Evolutionary conservation across 1,140 invertebrate genomes (phyloP).

Genomic region (Cardiocondyla obscurior): DNA sequence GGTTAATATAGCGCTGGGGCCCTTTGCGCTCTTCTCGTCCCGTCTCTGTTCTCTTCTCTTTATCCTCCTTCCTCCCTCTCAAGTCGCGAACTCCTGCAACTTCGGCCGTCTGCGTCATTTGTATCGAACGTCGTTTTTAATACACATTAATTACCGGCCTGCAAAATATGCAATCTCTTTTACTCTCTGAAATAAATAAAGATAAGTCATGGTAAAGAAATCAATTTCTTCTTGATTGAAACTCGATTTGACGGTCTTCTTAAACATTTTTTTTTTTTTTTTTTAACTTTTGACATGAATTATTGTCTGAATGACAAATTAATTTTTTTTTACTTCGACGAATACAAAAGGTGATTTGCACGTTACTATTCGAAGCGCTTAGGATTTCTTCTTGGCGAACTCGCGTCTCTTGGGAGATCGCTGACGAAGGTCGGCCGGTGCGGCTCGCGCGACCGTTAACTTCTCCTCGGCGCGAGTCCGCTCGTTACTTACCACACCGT

Average conservation of each 20-base stretch:
- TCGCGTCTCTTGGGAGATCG: neutral
- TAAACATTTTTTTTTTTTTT: too few relatives aligned
- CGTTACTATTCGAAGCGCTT: neutral
- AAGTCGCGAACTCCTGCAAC: conserved; percentile 13
- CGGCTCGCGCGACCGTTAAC: conserved; percentile 12
- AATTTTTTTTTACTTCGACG: neutral
- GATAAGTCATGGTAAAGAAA: neutral
- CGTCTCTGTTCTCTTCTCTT: neutral
- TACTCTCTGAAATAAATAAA: conserved; percentile 1
- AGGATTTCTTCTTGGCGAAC: neutral
- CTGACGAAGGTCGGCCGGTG: conserved; percentile 2
- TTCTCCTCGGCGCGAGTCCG: neutral
- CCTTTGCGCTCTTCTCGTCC: conserved; percentile 52
- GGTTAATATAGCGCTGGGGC: conserved; percentile 80
- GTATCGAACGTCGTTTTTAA: neutral
- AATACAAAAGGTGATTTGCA: conserved; percentile 24
- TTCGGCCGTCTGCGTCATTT: conserved; percentile 3
- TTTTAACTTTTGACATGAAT: neutral
- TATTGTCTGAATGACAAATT: neutral
- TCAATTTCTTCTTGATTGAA: neutral
- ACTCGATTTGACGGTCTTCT: neutral
- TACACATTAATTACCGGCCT: neutral
- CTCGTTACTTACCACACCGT: conserved; percentile 67
- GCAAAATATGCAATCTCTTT: neutral
- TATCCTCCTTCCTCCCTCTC: conserved; percentile 5